Evolutionary conservation across 2,797 vertebrate genomes (phyloP), one percentile per base, ranked within the genome.

Genomic region (Denticeps clupeoides): DNA sequence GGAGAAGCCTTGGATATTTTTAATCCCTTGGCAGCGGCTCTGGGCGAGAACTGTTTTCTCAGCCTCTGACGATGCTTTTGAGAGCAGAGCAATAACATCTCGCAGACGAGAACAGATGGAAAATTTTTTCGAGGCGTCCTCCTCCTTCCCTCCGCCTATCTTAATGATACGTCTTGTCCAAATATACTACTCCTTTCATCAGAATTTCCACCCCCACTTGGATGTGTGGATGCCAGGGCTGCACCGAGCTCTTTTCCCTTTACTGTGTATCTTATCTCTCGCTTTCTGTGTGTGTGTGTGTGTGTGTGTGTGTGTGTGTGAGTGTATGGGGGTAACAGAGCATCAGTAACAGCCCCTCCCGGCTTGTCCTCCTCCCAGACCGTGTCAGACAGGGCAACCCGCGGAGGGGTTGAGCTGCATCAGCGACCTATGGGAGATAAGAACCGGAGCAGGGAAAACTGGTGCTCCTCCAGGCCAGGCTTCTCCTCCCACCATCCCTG

Each of bases 131-230:
- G 55, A 75, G 80, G 79, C 80, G 73, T 74, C 77, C 74, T 61
- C 66, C 68, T 67, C 60, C 65, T 62, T 68, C 67, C 79, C 81
- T 78, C 59, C 63, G 65, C 71, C 73, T 82, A 84, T 85, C 82
- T 87, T 84, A 88, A 85, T 75, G 75, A 87, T 76, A 87, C 52
- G 79, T 79, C 81, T 85, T 84, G 75, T 80, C 79, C 85, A 87
- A 89, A 85, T 66, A 81, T 65, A 83, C 76, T 80, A 81, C 75
- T 81, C 73, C 75, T 88, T 87, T 85, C 86, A 87, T 88, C 82
- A 83, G 78, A 83, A 71, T 77, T 85, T 86, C 82, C 82, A 86
- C 69, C 68, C 74, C 53, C 59, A 72, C 68, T 75, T 76, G 66
- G 65, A 69, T 75, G 71, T 49, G 64, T 70, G 73, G 70, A 82